Percentiles rank a stretch among this genome's conserved stretches.
Conservation (phyloP, 1,140 invertebrate genomes). For the Thaumetopoea pityocampa region DNA sequence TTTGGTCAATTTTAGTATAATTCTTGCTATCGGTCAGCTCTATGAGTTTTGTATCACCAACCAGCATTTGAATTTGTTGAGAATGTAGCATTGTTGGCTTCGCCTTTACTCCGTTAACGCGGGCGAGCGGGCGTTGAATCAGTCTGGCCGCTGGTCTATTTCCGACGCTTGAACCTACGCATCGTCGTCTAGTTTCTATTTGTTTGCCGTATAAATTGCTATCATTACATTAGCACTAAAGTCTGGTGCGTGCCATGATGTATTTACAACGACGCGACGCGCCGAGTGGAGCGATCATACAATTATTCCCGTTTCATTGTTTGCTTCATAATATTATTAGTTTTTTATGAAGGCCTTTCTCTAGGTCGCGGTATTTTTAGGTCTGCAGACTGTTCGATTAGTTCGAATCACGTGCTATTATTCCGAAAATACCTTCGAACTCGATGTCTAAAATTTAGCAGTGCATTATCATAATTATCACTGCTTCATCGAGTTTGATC, state of each 20-base stretch:
- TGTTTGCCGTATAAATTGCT: slow-evolving; percentile 40
- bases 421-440: too few relatives aligned
- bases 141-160: slow-evolving; percentile 31
- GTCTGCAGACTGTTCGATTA: too few relatives aligned
- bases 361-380: too few relatives aligned
- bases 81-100: too few relatives aligned
- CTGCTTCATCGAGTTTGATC: too few relatives aligned
- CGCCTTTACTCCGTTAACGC: slow-evolving; percentile 11
- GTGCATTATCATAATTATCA: too few relatives aligned
- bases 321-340: slow-evolving; percentile 14
- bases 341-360: slow-evolving; percentile 17
- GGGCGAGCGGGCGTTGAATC: slow-evolving; percentile 17
- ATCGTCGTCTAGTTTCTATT: slow-evolving; percentile 43
- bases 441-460: too few relatives aligned
- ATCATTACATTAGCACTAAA: slow-evolving; percentile 33
- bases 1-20: neutral
- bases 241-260: slow-evolving; percentile 23
- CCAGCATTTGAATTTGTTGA: too few relatives aligned
- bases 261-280: slow-evolving; percentile 22
- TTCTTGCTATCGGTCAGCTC: too few relatives aligned
- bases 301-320: slow-evolving; percentile 15
- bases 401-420: too few relatives aligned
- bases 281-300: slow-evolving; percentile 11
- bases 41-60: too few relatives aligned
- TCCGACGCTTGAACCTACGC: slow-evolving; percentile 41